Evolutionary conservation across 2,113 vertebrate genomes (phyloP).

Genomic region (Pandion haliaetus): DNA sequence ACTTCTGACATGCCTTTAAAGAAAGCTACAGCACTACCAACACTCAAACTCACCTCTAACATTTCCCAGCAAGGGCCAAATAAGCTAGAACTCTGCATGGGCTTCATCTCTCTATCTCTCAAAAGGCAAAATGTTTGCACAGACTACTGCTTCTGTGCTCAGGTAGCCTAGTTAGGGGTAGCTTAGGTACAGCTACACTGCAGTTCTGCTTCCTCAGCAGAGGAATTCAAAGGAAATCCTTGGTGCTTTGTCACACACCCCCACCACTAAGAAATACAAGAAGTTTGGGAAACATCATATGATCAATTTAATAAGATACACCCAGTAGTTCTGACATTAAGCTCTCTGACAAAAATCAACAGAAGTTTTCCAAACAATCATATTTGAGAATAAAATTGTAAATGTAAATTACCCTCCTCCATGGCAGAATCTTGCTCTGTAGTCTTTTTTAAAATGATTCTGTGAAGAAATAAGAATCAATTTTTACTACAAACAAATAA

Average conservation of each 20-base stretch:
- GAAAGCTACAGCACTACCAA: neutral
- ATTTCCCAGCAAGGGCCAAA: neutral
- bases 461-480: constrained; percentile 46
- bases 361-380: fast-evolving
- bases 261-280: neutral
- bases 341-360: neutral
- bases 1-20: neutral
- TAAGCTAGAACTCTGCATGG: neutral
- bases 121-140: neutral
- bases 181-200: neutral
- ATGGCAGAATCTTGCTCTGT: constrained; percentile 73
- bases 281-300: neutral
- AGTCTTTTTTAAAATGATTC: constrained; percentile 68
- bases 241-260: neutral
- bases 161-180: neutral
- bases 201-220: neutral
- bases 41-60: neutral
- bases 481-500: neutral
- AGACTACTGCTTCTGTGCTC: neutral
- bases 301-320: neutral
- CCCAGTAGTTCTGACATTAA: neutral
- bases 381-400: neutral
- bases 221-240: neutral
- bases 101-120: neutral
- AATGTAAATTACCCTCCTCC: constrained; percentile 36